phyloP scores from a whole-genome alignment of 2,888 invertebrate genomes.

The Leucozona laternaria region DNA sequence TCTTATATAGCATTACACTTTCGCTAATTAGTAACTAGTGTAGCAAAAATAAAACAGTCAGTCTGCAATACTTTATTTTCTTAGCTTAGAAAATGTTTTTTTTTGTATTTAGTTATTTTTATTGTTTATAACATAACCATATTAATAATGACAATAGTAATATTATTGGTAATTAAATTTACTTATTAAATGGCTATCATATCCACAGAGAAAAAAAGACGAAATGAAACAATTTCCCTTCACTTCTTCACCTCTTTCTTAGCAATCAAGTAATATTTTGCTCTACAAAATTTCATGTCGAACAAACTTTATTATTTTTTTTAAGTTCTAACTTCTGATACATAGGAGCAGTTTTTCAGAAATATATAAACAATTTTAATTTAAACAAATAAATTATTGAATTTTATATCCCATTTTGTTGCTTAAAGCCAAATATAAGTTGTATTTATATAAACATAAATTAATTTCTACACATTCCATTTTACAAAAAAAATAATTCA shows the following conservation, averaged over 20 bases:
- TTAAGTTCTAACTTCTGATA: slow-evolving; percentile 9
- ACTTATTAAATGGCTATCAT: slow-evolving; percentile 47
- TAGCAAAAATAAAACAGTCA: neutral
- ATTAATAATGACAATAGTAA: slow-evolving; percentile 48
- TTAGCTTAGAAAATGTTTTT: slow-evolving; percentile 57
- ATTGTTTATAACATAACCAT: slow-evolving; percentile 53
- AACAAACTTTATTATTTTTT: slow-evolving; percentile 4
- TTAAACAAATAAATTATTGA: slow-evolving; percentile 61
- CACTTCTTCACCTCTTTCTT: slow-evolving; percentile 8
- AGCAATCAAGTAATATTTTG: slow-evolving; percentile 1
- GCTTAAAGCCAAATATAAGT: slow-evolving; percentile 55
- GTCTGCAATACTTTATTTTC: slow-evolving; percentile 40
- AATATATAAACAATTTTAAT: slow-evolving; percentile 24
- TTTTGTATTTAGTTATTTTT: slow-evolving; percentile 57
- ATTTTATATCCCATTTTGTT: slow-evolving; percentile 43
- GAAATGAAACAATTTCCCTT: slow-evolving; percentile 4
- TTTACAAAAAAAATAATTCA: slow-evolving; percentile 27
- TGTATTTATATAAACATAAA: slow-evolving; percentile 42
- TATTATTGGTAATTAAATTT: slow-evolving; percentile 48
- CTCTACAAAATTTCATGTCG: slow-evolving; percentile 6
- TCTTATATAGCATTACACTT: too few species aligned
- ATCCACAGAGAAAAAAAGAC: slow-evolving; percentile 41
- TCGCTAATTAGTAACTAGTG: neutral
- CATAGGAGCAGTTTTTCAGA: slow-evolving; percentile 5
- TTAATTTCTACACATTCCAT: slow-evolving; percentile 45